These are phyloP conservation scores for Eustalomyia histrio DNA, from an alignment of 2,888 invertebrate genomes.

Conservation along the genomic window DNA sequence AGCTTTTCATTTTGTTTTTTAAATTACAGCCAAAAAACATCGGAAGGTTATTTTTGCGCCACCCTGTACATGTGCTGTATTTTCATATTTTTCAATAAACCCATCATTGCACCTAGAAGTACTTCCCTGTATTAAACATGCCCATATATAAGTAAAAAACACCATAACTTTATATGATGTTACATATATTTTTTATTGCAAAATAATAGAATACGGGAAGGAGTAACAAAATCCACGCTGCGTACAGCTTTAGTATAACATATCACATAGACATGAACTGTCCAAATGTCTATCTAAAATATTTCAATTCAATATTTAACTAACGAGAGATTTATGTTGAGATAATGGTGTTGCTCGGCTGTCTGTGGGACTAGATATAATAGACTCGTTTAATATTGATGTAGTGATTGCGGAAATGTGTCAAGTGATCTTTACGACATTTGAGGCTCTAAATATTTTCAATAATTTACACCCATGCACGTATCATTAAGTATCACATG, in stretches of 20 bases:
- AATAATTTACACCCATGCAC: neutral
- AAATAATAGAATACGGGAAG: constrained; percentile 38
- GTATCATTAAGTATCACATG: neutral
- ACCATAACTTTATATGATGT: constrained; percentile 48
- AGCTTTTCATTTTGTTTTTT: too few species aligned
- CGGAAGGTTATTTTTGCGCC: too few species aligned
- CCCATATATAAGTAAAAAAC: neutral
- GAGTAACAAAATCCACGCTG: constrained; percentile 28
- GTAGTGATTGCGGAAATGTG: constrained; percentile 57
- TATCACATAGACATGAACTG: constrained; percentile 25
- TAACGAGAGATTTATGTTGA: constrained; percentile 33
- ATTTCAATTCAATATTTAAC: constrained; percentile 54
- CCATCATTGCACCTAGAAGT: neutral
- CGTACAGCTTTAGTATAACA: constrained; percentile 11
- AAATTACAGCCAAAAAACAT: too few species aligned
- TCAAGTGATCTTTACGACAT: constrained; percentile 48
- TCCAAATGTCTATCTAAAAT: constrained; percentile 10
- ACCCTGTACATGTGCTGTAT: too few species aligned
- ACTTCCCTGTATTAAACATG: neutral
- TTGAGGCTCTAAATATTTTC: constrained; percentile 19
- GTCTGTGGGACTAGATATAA: constrained; percentile 16
- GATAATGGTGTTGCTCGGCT: constrained; percentile 25
- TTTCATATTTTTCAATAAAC: too few species aligned
- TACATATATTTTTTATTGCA: constrained; percentile 49
- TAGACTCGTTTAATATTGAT: constrained; percentile 35